Conservation (phyloP, 2,797 vertebrate species). For the Darevskia mixta region DNA sequence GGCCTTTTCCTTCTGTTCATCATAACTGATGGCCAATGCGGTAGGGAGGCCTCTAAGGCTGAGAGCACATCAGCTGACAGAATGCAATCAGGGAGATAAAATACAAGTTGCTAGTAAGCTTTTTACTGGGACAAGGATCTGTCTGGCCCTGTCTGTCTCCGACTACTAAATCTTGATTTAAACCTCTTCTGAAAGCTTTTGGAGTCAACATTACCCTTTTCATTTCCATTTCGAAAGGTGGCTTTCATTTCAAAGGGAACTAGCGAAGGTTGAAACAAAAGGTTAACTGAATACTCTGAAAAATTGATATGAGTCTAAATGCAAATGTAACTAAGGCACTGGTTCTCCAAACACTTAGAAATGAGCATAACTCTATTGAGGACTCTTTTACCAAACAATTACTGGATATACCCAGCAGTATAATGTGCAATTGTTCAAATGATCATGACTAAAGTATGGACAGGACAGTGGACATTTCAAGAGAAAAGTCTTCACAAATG, state of each 20-base stretch:
- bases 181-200: slow-evolving; percentile 44
- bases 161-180: slow-evolving; percentile 48
- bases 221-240: slow-evolving; percentile 41
- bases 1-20: slow-evolving; percentile 35
- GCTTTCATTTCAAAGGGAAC: slow-evolving; percentile 38
- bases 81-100: slow-evolving; percentile 40
- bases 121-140: slow-evolving; percentile 41
- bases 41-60: slow-evolving; percentile 25
- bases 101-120: slow-evolving; percentile 40
- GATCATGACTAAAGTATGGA: not conserved
- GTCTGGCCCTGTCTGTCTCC: slow-evolving; percentile 36
- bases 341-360: slow-evolving; percentile 7
- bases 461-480: not conserved
- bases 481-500: not conserved
- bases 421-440: not conserved
- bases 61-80: slow-evolving; percentile 30
- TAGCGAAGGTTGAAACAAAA: slow-evolving; percentile 41
- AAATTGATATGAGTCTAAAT: slow-evolving; percentile 34
- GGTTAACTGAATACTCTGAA: slow-evolving; percentile 42
- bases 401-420: not conserved
- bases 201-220: slow-evolving; percentile 51
- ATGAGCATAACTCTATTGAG: not conserved
- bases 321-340: slow-evolving; percentile 32
- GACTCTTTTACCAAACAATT: not conserved
- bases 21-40: slow-evolving; percentile 33